Percentiles rank a stretch among this genome's conserved stretches.
These are phyloP conservation scores for Pomatostomus ruficeps DNA, from an alignment of 2,113 vertebrate species.

Conservation along the genomic window DNA sequence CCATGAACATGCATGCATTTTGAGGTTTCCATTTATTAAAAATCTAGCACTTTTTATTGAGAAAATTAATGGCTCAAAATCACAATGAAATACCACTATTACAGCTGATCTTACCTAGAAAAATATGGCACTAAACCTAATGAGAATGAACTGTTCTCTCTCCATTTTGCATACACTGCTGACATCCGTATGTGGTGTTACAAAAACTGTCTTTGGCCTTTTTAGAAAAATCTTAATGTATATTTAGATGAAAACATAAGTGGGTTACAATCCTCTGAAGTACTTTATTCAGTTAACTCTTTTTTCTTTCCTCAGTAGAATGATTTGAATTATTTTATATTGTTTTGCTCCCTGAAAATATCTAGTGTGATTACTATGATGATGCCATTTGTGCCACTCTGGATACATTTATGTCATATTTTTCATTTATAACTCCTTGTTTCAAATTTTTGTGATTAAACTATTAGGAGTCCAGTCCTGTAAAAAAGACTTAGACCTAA, in stretches of 20 bases:
- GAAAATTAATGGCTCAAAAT: slow-evolving; percentile 45
- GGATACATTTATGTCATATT: slow-evolving; percentile 23
- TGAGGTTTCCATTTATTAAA: slow-evolving; percentile 44
- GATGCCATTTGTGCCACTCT: slow-evolving; percentile 48
- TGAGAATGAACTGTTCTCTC: slow-evolving; percentile 30
- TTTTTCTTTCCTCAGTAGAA: slow-evolving; percentile 54
- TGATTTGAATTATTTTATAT: slow-evolving; percentile 64
- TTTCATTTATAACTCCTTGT: slow-evolving; percentile 25
- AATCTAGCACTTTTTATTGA: slow-evolving; percentile 40
- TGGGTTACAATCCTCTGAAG: slow-evolving; percentile 61
- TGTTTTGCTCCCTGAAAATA: slow-evolving; percentile 55
- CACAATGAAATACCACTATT: slow-evolving; percentile 39
- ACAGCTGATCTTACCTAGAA: slow-evolving; percentile 42
- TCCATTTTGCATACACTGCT: slow-evolving; percentile 27
- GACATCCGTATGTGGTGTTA: slow-evolving; percentile 47
- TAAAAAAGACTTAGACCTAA: not conserved
- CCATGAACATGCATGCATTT: slow-evolving; percentile 28
- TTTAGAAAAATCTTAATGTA: slow-evolving; percentile 63
- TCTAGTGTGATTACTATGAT: slow-evolving; percentile 21
- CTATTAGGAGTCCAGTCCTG: not conserved
- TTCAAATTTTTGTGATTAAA: slow-evolving; percentile 42
- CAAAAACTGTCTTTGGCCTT: slow-evolving; percentile 56
- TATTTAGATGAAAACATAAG: slow-evolving; percentile 72
- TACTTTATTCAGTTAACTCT: slow-evolving; percentile 70
- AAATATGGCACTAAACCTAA: slow-evolving; percentile 52